phyloP scores from a whole-genome alignment of 2,888 invertebrate genomes.

The Zygogramma bicolorata region DNA sequence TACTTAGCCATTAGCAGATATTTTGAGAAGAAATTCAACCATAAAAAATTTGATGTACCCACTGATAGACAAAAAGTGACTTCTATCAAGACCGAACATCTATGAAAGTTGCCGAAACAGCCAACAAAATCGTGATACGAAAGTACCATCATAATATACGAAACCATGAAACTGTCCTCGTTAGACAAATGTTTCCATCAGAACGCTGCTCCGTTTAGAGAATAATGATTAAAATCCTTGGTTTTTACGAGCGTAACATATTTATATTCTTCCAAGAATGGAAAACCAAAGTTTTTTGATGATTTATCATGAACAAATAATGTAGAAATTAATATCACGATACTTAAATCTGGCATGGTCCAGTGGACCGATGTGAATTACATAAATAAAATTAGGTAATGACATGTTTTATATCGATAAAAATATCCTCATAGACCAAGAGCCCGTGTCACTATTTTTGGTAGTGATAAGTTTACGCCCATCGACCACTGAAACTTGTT shows the following conservation, averaged over 20 bases:
- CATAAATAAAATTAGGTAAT: neutral
- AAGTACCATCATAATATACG: neutral
- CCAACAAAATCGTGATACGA: neutral
- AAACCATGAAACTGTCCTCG: conserved; percentile 8
- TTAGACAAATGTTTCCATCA: neutral
- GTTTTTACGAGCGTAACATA: neutral
- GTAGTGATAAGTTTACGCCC: too few relatives aligned
- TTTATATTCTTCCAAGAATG: too few relatives aligned
- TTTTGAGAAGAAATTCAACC: too few relatives aligned
- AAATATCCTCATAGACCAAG: too few relatives aligned
- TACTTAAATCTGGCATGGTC: neutral
- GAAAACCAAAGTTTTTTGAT: neutral
- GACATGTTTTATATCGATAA: too few relatives aligned
- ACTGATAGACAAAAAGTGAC: too few relatives aligned
- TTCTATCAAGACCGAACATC: neutral
- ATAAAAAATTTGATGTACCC: too few relatives aligned
- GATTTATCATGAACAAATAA: neutral
- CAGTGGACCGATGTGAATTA: neutral
- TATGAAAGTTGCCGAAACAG: neutral
- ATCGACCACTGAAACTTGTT: too few relatives aligned
- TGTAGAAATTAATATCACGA: neutral
- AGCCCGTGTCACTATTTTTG: too few relatives aligned
- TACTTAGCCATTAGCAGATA: too few relatives aligned
- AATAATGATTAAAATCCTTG: neutral
- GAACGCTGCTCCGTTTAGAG: neutral